Percentiles rank a stretch among this genome's conserved stretches.
phyloP scores from a whole-genome alignment of 2,797 vertebrate species.

The Anguilla pacifica region DNA sequence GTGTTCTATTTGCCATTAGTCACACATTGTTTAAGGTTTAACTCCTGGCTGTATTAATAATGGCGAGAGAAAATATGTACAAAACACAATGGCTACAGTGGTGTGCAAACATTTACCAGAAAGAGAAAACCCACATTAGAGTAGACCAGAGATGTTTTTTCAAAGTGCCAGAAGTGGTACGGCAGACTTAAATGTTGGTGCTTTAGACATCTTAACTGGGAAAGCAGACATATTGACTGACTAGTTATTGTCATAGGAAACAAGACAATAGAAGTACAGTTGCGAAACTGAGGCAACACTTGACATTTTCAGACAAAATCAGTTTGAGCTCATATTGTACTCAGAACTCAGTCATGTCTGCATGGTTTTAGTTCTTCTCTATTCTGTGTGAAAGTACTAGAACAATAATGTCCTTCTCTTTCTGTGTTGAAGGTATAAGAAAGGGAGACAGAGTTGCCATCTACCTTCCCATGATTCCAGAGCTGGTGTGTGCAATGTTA shows the following conservation, averaged over 20 bases:
- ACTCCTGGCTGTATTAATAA: background rate
- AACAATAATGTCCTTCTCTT: background rate
- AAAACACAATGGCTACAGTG: background rate
- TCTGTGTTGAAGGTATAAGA: constrained; percentile 64
- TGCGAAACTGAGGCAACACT: background rate
- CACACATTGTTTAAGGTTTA: background rate
- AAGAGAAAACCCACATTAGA: background rate
- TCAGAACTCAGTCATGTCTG: background rate
- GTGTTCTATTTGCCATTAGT: background rate
- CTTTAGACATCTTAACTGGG: background rate
- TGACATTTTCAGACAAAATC: background rate
- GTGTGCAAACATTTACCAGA: constrained; percentile 4
- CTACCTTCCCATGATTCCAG: constrained; percentile 81
- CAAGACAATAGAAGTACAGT: background rate
- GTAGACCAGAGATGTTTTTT: background rate
- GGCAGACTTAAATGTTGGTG: background rate
- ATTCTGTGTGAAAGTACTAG: background rate
- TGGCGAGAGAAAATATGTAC: background rate
- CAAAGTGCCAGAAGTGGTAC: background rate
- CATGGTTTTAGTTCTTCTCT: background rate
- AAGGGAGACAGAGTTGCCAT: constrained; percentile 78
- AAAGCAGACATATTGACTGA: background rate
- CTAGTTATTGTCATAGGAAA: background rate
- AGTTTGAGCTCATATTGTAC: background rate
- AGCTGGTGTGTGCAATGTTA: constrained; percentile 76